These are phyloP conservation scores for Micropoecilia bifurca DNA, from an alignment of 2,797 vertebrate genomes.

Conservation along the genomic window DNA sequence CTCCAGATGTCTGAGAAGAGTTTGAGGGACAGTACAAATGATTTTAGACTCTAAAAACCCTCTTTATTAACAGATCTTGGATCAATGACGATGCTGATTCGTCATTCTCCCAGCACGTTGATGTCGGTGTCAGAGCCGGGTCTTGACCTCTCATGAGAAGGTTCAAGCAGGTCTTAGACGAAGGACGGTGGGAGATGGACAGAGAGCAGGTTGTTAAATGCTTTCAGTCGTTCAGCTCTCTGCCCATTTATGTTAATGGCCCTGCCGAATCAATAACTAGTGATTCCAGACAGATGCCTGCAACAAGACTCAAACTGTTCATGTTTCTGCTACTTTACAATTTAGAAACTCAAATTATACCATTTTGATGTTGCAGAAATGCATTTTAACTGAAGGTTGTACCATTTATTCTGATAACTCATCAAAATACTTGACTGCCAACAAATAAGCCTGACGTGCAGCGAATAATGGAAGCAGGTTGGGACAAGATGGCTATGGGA, in stretches of 20 bases:
- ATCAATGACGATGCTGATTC: slow-evolving; percentile 58
- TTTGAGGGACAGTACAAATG: slow-evolving; percentile 25
- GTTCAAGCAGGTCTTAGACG: slow-evolving; percentile 18
- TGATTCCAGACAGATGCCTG: slow-evolving; percentile 37
- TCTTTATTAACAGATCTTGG: slow-evolving; percentile 31
- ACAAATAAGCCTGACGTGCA: neutral
- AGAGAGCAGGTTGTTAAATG: slow-evolving; percentile 21
- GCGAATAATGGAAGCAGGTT: neutral
- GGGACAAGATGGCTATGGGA: neutral
- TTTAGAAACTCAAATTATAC: slow-evolving; percentile 1
- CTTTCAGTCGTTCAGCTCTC: slow-evolving; percentile 23
- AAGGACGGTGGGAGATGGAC: slow-evolving; percentile 20
- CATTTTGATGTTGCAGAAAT: neutral
- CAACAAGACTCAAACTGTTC: neutral
- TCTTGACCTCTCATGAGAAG: slow-evolving; percentile 46
- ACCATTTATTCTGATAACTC: neutral
- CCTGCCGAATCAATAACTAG: slow-evolving; percentile 47
- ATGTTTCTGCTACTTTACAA: neutral
- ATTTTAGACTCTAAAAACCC: slow-evolving; percentile 29
- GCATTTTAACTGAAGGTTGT: neutral
- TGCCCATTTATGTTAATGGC: slow-evolving; percentile 12
- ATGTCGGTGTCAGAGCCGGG: slow-evolving; percentile 30
- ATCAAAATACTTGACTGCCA: neutral
- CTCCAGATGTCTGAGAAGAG: slow-evolving; percentile 30
- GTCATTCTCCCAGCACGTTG: slow-evolving; percentile 31